A percentile compares a stretch with the other conserved stretches of the same genome.
These are phyloP conservation scores for Polia nebulosa DNA, from an alignment of 2,888 invertebrate genomes.

Conservation along the genomic window DNA sequence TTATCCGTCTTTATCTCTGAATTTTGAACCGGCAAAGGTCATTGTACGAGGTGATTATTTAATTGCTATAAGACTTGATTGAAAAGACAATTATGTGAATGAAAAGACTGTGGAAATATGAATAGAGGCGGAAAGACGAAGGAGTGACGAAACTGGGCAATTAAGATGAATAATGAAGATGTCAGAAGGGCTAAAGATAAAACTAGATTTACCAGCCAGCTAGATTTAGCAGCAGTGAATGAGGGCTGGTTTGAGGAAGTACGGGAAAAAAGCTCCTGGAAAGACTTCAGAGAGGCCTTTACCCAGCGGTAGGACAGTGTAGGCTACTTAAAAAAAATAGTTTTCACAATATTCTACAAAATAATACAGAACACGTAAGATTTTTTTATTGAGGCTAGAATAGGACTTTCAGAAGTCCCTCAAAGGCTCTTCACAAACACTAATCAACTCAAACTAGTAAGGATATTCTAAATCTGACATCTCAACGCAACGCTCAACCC, in stretches of 20 bases:
- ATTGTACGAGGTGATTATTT: constrained; percentile 4
- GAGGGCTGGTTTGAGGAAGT: too few species aligned
- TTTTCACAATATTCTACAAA: background rate
- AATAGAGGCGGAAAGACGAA: constrained; percentile 11
- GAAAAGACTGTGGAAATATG: constrained; percentile 7
- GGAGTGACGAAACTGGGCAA: background rate
- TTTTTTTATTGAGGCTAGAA: background rate
- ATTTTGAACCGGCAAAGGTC: background rate
- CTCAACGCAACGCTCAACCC: background rate
- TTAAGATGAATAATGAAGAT: background rate
- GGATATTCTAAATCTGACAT: background rate
- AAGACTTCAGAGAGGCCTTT: too few species aligned
- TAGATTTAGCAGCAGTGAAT: too few species aligned
- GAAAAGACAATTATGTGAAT: constrained; percentile 12
- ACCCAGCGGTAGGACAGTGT: too few species aligned
- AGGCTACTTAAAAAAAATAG: too few species aligned
- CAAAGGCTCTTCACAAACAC: constrained; percentile 18
- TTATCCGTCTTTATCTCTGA: background rate
- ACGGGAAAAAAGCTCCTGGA: too few species aligned
- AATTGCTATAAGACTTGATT: constrained; percentile 7
- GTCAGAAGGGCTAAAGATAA: too few species aligned
- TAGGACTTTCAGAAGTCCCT: background rate
- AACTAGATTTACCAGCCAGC: too few species aligned
- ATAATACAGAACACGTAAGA: background rate
- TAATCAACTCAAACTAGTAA: constrained; percentile 6